Evolutionary conservation across 2,113 vertebrate genomes (phyloP).

Genomic region (Albula goreensis): DNA sequence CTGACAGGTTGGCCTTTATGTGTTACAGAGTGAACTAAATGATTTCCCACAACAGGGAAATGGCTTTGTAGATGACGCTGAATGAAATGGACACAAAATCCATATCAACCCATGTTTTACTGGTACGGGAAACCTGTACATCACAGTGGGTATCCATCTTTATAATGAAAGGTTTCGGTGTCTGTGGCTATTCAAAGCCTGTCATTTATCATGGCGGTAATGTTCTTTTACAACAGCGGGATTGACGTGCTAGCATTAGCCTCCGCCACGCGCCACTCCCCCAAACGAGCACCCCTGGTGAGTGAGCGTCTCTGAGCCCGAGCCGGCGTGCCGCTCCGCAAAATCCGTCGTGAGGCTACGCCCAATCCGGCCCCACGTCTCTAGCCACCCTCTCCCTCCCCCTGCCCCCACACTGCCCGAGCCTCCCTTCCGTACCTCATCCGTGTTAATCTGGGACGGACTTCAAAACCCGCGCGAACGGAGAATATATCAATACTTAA

Average conservation of each 20-base stretch:
- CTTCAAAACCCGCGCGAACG: background rate
- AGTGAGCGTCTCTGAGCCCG: no score
- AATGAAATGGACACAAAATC: conserved; percentile 1
- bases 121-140: background rate
- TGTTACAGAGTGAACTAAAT: background rate
- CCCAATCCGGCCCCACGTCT: background rate
- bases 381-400: no score
- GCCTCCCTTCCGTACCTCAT: background rate
- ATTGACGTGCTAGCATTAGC: background rate
- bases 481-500: background rate
- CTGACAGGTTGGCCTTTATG: background rate
- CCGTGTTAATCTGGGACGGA: background rate
- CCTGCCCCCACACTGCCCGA: background rate
- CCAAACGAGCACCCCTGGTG: no score
- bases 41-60: conserved; percentile 1
- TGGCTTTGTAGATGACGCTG: background rate
- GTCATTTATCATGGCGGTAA: background rate
- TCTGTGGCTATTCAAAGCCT: background rate
- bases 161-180: background rate
- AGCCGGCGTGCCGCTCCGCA: no score
- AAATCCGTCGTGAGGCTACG: no score
- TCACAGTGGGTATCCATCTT: background rate
- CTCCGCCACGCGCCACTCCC: background rate
- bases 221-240: background rate
- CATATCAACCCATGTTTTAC: conserved; percentile 1